A percentile compares a stretch with the other conserved stretches of the same genome.
Conservation (phyloP, 2,888 invertebrate genomes). For the Pyrrhia umbra region DNA sequence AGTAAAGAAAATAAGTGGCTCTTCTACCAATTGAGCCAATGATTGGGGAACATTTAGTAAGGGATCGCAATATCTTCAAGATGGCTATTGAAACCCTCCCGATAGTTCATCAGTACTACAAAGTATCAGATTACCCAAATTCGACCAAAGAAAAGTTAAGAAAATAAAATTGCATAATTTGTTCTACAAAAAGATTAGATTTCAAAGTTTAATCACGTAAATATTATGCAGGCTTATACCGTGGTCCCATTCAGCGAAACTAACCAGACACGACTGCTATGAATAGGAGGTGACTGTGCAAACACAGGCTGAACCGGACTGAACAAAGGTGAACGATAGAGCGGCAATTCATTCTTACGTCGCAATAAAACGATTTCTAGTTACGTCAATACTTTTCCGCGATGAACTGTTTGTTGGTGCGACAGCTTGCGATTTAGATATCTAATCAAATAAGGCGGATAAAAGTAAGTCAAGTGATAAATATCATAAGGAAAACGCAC, state of each 20-base stretch:
- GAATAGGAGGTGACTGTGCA: constrained; percentile 67
- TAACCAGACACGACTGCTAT: constrained; percentile 58
- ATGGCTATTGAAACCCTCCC: constrained; percentile 4
- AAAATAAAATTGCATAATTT: constrained; percentile 13
- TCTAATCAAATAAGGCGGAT: constrained; percentile 13
- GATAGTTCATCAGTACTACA: constrained; percentile 16
- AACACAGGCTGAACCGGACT: constrained; percentile 46
- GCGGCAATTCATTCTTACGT: constrained; percentile 58
- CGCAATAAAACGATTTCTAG: constrained; percentile 64
- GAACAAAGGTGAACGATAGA: constrained; percentile 67
- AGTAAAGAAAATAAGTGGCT: constrained; percentile 21
- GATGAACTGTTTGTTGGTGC: constrained; percentile 20
- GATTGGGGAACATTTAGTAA: constrained; percentile 13
- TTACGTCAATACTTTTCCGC: constrained; percentile 62
- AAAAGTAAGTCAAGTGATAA: not conserved
- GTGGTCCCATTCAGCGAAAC: constrained; percentile 61
- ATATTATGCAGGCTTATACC: constrained; percentile 50
- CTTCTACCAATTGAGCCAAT: constrained; percentile 37
- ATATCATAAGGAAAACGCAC: constrained; percentile 6
- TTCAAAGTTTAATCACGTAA: constrained; percentile 48
- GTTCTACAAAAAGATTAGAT: constrained; percentile 12
- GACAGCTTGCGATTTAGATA: constrained; percentile 9
- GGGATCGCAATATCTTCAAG: constrained; percentile 2
- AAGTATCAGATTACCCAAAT: constrained; percentile 25
- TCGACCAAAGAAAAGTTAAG: constrained; percentile 29